phyloP scores from a whole-genome alignment of 2,797 vertebrate genomes.

The Sebastes oblongus region DNA sequence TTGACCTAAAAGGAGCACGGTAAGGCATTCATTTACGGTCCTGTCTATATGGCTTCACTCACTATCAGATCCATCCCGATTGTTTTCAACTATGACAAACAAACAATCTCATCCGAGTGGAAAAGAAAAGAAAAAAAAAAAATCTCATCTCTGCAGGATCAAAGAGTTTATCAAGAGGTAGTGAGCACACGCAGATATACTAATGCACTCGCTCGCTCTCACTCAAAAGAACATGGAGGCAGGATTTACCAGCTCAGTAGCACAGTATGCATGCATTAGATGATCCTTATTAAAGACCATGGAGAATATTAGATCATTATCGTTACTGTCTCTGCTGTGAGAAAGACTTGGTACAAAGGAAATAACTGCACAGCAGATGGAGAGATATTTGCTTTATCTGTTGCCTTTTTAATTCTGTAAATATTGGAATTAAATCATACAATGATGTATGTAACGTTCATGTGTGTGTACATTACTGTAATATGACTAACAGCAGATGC shows the following conservation, averaged over 20 bases:
- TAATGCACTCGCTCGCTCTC: slow-evolving; percentile 26
- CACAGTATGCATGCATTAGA: slow-evolving; percentile 44
- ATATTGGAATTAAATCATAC: neutral
- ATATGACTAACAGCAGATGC: neutral
- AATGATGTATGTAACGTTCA: neutral
- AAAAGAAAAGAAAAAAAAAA: neutral
- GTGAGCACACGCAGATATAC: slow-evolving; percentile 30
- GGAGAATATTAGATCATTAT: slow-evolving; percentile 58
- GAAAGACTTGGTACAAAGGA: slow-evolving; percentile 21
- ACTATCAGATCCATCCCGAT: slow-evolving; percentile 7
- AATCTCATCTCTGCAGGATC: slow-evolving; percentile 45
- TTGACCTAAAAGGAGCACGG: slow-evolving; percentile 63
- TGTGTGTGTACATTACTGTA: neutral
- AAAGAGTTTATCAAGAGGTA: slow-evolving; percentile 43
- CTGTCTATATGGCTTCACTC: slow-evolving; percentile 23
- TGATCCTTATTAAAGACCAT: slow-evolving; percentile 49
- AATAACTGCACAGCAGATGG: neutral
- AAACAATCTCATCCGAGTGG: slow-evolving; percentile 43
- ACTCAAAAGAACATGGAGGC: slow-evolving; percentile 41
- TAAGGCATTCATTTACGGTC: slow-evolving; percentile 38
- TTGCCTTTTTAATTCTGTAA: slow-evolving; percentile 8
- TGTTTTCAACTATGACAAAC: slow-evolving; percentile 58
- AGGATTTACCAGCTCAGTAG: slow-evolving; percentile 47
- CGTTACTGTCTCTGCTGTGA: slow-evolving; percentile 6
- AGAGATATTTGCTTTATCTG: neutral